phyloP scores from a whole-genome alignment of 1,140 invertebrate genomes.

The Pantala flavescens region DNA sequence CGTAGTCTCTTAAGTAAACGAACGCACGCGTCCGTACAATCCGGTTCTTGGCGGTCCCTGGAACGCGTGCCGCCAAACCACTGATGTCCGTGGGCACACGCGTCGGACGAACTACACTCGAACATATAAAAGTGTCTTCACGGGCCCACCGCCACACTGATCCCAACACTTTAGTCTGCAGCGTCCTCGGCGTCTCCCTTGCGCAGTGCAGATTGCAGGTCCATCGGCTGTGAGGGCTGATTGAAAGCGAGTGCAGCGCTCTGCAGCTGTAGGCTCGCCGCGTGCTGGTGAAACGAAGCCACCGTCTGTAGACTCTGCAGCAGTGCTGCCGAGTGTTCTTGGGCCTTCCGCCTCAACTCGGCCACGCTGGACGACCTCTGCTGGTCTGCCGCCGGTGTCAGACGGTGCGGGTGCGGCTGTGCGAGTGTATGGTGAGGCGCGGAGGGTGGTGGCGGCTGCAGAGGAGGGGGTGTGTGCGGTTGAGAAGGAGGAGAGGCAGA shows the following conservation, averaged over 20 bases:
- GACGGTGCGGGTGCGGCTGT: conserved; percentile 36
- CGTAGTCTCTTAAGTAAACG: no score
- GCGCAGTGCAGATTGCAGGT: background rate
- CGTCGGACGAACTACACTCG: no score
- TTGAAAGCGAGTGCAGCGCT: background rate
- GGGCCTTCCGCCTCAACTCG: conserved; percentile 75
- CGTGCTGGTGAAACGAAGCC: conserved; percentile 23
- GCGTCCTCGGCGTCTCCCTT: background rate
- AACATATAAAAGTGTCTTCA: no score
- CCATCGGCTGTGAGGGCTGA: background rate
- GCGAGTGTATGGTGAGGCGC: conserved; percentile 31
- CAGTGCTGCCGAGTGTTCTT: conserved; percentile 79
- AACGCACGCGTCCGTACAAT: no score
- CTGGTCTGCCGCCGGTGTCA: conserved; percentile 29
- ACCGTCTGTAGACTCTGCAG: conserved; percentile 56
- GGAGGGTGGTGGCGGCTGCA: conserved; percentile 33
- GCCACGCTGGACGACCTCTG: conserved; percentile 71
- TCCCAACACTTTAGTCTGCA: background rate
- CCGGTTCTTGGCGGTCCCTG: no score
- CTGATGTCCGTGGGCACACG: no score
- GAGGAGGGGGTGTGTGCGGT: conserved; percentile 28
- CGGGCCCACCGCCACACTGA: background rate
- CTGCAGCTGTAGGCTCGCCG: background rate
- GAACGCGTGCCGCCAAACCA: no score
- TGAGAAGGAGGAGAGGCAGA: conserved; percentile 21